These are phyloP conservation scores for Piprites chloris DNA, from an alignment of 2,113 vertebrate genomes.

Conservation along the genomic window DNA sequence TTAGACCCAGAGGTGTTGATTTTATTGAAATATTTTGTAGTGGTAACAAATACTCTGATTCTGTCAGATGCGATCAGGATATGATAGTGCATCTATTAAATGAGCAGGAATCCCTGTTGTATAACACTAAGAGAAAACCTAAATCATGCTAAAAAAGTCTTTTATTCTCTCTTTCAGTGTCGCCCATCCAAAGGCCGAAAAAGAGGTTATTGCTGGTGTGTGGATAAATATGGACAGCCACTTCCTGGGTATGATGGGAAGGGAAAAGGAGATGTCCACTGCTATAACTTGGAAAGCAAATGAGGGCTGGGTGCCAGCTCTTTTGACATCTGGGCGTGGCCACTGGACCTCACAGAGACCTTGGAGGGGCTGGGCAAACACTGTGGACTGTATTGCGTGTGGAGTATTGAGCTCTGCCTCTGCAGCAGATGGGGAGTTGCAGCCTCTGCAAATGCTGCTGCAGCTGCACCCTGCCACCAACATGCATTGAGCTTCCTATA, in stretches of 20 bases:
- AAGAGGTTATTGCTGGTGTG: conserved; percentile 94
- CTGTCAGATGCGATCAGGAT: not conserved
- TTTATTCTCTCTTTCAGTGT: conserved; percentile 76
- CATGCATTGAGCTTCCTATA: not conserved
- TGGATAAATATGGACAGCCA: conserved; percentile 92
- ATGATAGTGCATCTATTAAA: not conserved
- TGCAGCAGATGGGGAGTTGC: not conserved
- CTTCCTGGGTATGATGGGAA: conserved; percentile 83
- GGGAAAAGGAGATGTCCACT: conserved; percentile 81
- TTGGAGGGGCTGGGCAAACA: conserved; percentile 2
- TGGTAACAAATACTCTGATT: not conserved
- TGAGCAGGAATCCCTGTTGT: not conserved
- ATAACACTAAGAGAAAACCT: not conserved
- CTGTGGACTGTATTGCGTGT: not conserved
- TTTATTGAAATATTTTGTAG: not conserved
- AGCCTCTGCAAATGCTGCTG: not conserved
- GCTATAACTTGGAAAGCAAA: conserved; percentile 84
- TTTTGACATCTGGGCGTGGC: conserved; percentile 22
- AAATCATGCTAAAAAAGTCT: not conserved
- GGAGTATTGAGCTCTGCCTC: conserved; percentile 11
- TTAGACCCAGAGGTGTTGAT: not conserved
- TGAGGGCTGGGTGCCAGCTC: conserved; percentile 59
- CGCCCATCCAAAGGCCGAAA: conserved; percentile 92
- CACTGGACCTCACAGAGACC: conserved; percentile 30
- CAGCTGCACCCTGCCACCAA: not conserved